Percentiles rank a stretch among this genome's conserved stretches.
phyloP scores from a whole-genome alignment of 2,797 vertebrate species.

The Erpetoichthys calabaricus region DNA sequence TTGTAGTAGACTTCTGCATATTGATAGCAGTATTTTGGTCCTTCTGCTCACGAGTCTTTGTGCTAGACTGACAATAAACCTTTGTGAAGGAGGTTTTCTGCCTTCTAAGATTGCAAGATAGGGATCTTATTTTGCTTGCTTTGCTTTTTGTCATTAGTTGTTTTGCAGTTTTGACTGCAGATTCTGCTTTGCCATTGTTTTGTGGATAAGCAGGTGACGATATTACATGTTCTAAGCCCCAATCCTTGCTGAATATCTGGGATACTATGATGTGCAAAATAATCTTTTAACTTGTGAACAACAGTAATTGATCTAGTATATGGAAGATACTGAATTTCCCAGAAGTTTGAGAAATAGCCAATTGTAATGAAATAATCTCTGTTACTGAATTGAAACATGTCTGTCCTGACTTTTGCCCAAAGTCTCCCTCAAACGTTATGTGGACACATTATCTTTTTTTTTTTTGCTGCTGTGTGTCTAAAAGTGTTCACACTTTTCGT shows the following conservation, averaged over 20 bases:
- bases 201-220: background rate
- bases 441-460: background rate
- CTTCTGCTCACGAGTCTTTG: background rate
- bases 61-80: conserved; percentile 1
- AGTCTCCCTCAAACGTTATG: background rate
- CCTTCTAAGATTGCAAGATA: background rate
- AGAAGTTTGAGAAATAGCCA: background rate
- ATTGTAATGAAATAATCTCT: background rate
- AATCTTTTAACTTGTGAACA: background rate
- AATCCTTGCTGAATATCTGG: conserved; percentile 2
- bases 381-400: background rate
- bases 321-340: background rate
- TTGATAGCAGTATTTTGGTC: conserved; percentile 3
- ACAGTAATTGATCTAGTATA: background rate
- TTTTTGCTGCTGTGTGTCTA: background rate
- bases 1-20: conserved; percentile 1
- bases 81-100: background rate
- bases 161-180: background rate
- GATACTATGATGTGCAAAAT: background rate
- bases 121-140: background rate
- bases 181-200: background rate
- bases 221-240: background rate
- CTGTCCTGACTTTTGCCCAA: background rate
- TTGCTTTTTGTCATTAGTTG: background rate
- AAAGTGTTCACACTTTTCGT: background rate